Base-by-base conservation (phyloP, 2,113 vertebrate genomes). In the Dipodomys merriami region DNA sequence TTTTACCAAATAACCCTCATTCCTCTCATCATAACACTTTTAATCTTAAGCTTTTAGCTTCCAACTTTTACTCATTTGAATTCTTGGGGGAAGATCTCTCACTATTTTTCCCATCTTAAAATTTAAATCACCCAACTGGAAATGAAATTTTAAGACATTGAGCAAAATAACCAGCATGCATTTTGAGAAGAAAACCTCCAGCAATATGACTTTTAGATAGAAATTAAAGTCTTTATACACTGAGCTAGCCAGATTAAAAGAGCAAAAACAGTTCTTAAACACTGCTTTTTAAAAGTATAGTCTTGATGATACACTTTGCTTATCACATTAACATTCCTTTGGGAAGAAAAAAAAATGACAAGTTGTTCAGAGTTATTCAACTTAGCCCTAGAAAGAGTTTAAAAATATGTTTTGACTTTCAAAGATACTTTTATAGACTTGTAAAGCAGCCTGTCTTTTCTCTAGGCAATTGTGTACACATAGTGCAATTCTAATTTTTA, bases 291-390 rank as follows among this genome's bases (percentile, higher is more conserved):
- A 53, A 71, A 20, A 57, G n/a, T 33, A 64, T n/a, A 57, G 71
- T 39, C 7, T 18, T 20, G 15, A 29, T 88, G 35, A 69, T 94
- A 71, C 68, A 57, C 78, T 93, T 79, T 72, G 64, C 82, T 93
- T 79, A 53, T 44, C 15, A 86, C 5, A 6, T 83, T 74, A 83
- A 27, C 44, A 76, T 88, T 91, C 12, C 49, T 95, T 83, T 91
- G 88, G 80, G 39, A 79, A 77, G 46, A 90, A 90, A 73, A 29
- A 29, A 86, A 94, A 95, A 94, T 44, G 79, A 68, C 79, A 39
- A 16, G 29, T 81, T 90, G 13, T 78, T 35, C 72, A 29, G 57
- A 88, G 20, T 85, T 82, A 57, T 94, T 90, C 27, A 73, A 0
- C 88, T 84, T 83, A 93, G 13, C 33, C 85, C 19, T 62, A 46